These are phyloP conservation scores for Eumaeus atala DNA, from an alignment of 1,140 invertebrate genomes.

Conservation along the genomic window DNA sequence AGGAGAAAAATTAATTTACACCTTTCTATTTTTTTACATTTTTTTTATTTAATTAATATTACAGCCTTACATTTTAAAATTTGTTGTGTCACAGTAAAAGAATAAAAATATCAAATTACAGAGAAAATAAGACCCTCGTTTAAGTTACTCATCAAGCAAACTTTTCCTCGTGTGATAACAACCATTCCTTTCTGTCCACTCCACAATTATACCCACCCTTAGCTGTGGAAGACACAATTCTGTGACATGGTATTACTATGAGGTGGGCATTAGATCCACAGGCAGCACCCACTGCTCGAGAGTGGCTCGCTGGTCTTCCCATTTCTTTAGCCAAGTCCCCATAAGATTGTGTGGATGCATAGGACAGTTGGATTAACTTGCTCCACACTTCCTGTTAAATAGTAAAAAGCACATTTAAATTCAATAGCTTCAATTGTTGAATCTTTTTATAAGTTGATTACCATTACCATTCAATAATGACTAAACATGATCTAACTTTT, in stretches of 20 bases:
- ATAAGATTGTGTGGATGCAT: conserved; percentile 59
- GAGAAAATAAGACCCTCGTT: too few species aligned
- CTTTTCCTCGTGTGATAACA: conserved; percentile 57
- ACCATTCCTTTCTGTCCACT: conserved; percentile 53
- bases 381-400: conserved; percentile 60
- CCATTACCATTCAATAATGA: too few species aligned
- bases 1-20: too few species aligned
- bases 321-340: conserved; percentile 52
- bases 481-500: too few species aligned
- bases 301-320: conserved; percentile 44
- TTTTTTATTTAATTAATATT: too few species aligned
- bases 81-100: too few species aligned
- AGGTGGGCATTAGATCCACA: conserved; percentile 62
- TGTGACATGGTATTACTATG: conserved; percentile 61
- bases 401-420: too few species aligned
- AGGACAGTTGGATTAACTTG: conserved; percentile 45
- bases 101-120: too few species aligned
- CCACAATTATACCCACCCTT: conserved; percentile 61
- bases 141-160: not conserved
- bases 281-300: conserved; percentile 58
- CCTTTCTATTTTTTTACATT: too few species aligned
- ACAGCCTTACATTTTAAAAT: too few species aligned
- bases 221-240: conserved; percentile 44
- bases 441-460: too few species aligned
- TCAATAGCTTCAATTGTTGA: too few species aligned